phyloP scores from a whole-genome alignment of 2,888 invertebrate species.

The Campopleginae sp. region DNA sequence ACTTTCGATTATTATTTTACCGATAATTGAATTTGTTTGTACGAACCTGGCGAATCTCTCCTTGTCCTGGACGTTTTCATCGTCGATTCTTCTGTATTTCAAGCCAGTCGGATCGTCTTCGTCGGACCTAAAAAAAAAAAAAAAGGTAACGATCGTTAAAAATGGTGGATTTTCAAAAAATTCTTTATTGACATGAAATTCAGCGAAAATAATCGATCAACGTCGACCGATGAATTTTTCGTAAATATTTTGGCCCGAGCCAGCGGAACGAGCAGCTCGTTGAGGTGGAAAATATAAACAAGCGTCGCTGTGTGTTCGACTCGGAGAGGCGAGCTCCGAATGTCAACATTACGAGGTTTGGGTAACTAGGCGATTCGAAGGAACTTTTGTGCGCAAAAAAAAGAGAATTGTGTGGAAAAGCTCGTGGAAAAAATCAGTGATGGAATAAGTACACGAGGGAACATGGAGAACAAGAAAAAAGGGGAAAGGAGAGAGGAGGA shows the following conservation, averaged over 20 bases:
- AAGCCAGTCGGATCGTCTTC: constrained; percentile 94
- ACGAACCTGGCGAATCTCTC: constrained; percentile 97
- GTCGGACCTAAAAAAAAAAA: constrained; percentile 88
- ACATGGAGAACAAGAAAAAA: constrained; percentile 35
- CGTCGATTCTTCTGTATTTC: constrained; percentile 95
- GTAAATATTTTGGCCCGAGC: not conserved
- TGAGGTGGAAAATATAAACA: not conserved
- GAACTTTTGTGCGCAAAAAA: too few relatives aligned
- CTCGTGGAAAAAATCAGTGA: constrained; percentile 23
- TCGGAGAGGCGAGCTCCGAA: not conserved
- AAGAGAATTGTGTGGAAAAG: constrained; percentile 26
- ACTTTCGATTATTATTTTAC: not conserved
- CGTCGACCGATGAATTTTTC: not conserved
- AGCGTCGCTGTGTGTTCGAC: constrained; percentile 61
- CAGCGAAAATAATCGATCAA: not conserved
- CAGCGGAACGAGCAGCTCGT: not conserved
- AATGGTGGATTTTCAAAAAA: not conserved
- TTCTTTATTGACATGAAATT: not conserved
- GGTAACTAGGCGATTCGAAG: too few relatives aligned
- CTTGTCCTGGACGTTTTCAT: constrained; percentile 97
- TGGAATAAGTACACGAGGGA: constrained; percentile 30
- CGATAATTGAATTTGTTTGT: constrained; percentile 44
- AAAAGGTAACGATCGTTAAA: constrained; percentile 3
- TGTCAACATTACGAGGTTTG: too few relatives aligned
- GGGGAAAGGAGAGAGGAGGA: constrained; percentile 17